Base-by-base conservation (phyloP, 2,113 vertebrate species). In the Semicossyphus pulcher region DNA sequence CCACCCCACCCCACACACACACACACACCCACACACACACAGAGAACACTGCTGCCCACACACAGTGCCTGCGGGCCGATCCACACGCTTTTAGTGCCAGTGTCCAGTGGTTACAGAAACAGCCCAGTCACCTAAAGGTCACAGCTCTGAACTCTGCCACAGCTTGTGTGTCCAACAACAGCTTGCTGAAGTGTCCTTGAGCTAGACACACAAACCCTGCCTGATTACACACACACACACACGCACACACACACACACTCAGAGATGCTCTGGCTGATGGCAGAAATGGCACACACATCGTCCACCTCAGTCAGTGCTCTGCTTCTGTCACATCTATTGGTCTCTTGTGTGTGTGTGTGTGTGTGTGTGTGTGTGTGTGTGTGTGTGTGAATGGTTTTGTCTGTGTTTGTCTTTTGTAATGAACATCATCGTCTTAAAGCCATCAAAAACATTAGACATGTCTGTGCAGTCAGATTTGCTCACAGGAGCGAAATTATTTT, bases 171-270 rank as follows among this genome's bases (percentile, higher is more conserved):
- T 65, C 47, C 21, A 42, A 29, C 31, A 45, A 62, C 69, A 76
- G 41, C 29, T 42, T 51, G 53, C 49, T 37, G 14, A 60, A 69
- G 62, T 41, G 59, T 70, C 73, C 69, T 78, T 74, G 74, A 77
- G 73, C 48, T 16, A 48, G 20, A 78, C 56, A 71, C 39, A 45
- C 32, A 36, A 4, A 1, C n/a, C 8, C 28, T n/a, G 37, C 39
- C n/a, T 29, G 52, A 28, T 44, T 16, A 29, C 31, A 41, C n/a
- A 49, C 1, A 51, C 18, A 48, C 8, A 37, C 28, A 71, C 44
- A 63, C 21, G n/a, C 15, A 31, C 20, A 64, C 23, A 53, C 15
- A 47, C 25, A 53, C 42, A 59, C 18, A 70, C 23, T 42, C 47
- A 53, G 36, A 44, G 10, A 62, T 16, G 29, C 10, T 61, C 16